Percentiles rank a stretch among this genome's conserved stretches.
Evolutionary conservation across 2,797 vertebrate genomes (phyloP).

Genomic region (Sebastes umbrosus): DNA sequence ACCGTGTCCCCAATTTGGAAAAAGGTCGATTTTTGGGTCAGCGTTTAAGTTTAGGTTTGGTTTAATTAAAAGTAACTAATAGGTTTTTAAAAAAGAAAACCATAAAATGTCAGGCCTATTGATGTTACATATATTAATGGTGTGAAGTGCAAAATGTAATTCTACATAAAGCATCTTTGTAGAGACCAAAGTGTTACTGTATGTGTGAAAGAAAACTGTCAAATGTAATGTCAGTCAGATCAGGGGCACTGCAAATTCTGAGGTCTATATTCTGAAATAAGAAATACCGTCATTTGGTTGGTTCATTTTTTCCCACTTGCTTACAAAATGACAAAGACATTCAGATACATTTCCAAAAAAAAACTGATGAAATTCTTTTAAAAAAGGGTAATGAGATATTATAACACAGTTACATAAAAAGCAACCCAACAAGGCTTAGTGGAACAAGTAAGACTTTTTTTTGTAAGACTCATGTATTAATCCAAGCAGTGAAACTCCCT

Average conservation of each 20-base stretch:
- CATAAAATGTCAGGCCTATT: background rate
- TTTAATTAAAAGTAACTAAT: background rate
- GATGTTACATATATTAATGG: background rate
- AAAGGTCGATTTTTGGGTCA: background rate
- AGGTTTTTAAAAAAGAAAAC: background rate
- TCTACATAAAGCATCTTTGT: background rate
- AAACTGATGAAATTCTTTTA: background rate
- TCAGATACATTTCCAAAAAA: background rate
- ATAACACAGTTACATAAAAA: background rate
- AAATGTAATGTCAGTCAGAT: background rate
- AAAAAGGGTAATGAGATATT: background rate
- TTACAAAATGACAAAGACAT: background rate
- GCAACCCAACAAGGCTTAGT: background rate
- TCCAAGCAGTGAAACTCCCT: background rate
- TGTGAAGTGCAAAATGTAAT: background rate
- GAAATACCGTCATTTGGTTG: background rate
- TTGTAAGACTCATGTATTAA: background rate
- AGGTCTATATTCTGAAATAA: background rate
- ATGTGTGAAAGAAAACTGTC: background rate
- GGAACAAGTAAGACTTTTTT: background rate
- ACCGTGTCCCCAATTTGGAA: background rate
- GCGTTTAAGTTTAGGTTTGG: background rate
- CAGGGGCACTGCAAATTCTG: background rate
- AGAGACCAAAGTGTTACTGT: background rate
- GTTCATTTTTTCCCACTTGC: background rate